A percentile compares a stretch with the other conserved stretches of the same genome.
phyloP scores from a whole-genome alignment of 2,113 vertebrate genomes.

The Pipra filicauda region DNA sequence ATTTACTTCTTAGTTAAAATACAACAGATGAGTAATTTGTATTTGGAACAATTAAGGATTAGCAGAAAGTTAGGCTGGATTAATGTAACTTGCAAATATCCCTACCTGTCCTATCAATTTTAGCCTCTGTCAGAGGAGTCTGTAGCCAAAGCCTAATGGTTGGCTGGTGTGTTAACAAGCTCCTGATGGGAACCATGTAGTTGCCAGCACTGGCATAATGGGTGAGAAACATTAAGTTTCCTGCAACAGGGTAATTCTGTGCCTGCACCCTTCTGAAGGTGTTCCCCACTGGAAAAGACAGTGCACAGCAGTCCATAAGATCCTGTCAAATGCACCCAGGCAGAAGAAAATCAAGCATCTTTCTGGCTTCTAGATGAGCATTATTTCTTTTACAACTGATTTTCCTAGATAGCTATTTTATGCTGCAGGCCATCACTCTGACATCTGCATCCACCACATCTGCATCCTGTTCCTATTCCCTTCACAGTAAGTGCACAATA shows the following conservation, averaged over 20 bases:
- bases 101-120: not conserved
- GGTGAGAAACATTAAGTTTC: not conserved
- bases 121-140: not conserved
- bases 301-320: not conserved
- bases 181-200: not conserved
- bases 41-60: not conserved
- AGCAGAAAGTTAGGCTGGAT: not conserved
- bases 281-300: not conserved
- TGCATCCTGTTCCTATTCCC: not conserved
- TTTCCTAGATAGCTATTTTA: slow-evolving; percentile 2
- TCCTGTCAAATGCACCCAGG: not conserved
- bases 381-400: not conserved
- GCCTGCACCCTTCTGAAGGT: not conserved
- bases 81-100: not conserved
- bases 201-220: not conserved
- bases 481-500: not conserved
- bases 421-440: not conserved
- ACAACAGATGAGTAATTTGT: not conserved
- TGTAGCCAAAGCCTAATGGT: not conserved
- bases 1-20: not conserved
- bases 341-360: not conserved
- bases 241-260: not conserved
- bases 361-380: not conserved
- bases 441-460: not conserved
- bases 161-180: not conserved